phyloP scores from a whole-genome alignment of 2,888 invertebrate species.

The Drosophila prostipennis region DNA sequence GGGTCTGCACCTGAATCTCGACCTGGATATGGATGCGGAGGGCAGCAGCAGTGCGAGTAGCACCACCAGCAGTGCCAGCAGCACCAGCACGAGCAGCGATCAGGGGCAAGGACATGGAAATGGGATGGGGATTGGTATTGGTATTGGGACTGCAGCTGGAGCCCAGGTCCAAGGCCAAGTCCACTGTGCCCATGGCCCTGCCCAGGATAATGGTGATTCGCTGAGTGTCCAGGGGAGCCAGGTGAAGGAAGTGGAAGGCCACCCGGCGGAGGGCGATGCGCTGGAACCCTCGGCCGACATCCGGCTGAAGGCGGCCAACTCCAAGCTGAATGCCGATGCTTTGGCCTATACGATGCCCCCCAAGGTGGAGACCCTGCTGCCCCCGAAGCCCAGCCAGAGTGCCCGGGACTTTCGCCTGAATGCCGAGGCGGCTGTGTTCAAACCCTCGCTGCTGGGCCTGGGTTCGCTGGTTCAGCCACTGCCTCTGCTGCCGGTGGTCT shows the following conservation, averaged over 20 bases:
- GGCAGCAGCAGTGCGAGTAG: neutral
- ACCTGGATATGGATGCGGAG: neutral
- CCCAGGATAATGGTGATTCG: conserved; percentile 28
- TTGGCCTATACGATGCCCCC: conserved; percentile 4
- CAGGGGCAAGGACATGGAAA: conserved; percentile 25
- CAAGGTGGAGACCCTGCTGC: neutral
- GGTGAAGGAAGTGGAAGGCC: neutral
- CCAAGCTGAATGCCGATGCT: conserved; percentile 26
- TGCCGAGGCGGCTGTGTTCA: conserved; percentile 52
- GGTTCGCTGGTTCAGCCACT: neutral
- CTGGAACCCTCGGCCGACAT: conserved; percentile 10
- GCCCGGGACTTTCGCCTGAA: conserved; percentile 38
- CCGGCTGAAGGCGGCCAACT: conserved; percentile 17
- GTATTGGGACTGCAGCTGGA: neutral
- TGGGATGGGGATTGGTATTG: conserved; percentile 6
- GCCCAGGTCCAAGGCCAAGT: conserved; percentile 13
- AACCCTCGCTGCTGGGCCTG: conserved; percentile 19
- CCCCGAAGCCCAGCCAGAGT: neutral
- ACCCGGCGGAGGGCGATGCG: neutral
- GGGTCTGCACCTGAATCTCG: neutral
- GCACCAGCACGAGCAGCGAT: conserved; percentile 7
- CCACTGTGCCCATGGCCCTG: conserved; percentile 15
- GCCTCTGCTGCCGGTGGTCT: neutral
- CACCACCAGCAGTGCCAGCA: conserved; percentile 2
- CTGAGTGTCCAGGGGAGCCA: neutral